A percentile compares a stretch with the other conserved stretches of the same genome.
Conservation (phyloP, 2,797 vertebrate species). For the Graptemys geographica region DNA sequence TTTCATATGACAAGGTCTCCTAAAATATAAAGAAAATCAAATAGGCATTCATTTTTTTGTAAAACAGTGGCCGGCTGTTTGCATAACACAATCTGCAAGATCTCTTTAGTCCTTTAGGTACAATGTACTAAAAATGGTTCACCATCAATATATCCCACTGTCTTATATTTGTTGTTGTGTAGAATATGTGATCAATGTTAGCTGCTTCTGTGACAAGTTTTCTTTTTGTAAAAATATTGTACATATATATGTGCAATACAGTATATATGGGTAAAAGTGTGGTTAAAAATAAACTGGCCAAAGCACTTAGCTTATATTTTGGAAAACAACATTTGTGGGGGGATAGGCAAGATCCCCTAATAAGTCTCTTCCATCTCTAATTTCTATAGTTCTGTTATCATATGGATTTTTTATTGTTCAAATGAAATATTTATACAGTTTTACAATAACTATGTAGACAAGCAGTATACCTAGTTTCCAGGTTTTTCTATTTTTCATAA, state of each 20-base stretch:
- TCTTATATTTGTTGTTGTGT: neutral
- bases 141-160: neutral
- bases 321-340: neutral
- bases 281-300: neutral
- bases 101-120: neutral
- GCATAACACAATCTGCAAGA: neutral
- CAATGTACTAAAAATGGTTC: neutral
- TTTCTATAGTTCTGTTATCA: conserved; percentile 30
- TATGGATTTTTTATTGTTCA: neutral
- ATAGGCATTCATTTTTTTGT: neutral
- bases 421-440: conserved; percentile 1
- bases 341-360: neutral
- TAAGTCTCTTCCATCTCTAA: neutral
- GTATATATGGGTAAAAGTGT: neutral
- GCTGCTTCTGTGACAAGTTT: neutral
- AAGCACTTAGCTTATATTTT: neutral
- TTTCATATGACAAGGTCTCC: neutral
- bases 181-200: neutral
- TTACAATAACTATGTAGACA: neutral
- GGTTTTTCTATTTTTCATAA: neutral
- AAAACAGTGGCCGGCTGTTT: conserved; percentile 11
- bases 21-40: neutral
- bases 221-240: neutral
- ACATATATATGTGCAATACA: neutral
- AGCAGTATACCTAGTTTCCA: neutral